Base-by-base conservation (phyloP, 2,888 invertebrate genomes). In the Tachina fera region DNA sequence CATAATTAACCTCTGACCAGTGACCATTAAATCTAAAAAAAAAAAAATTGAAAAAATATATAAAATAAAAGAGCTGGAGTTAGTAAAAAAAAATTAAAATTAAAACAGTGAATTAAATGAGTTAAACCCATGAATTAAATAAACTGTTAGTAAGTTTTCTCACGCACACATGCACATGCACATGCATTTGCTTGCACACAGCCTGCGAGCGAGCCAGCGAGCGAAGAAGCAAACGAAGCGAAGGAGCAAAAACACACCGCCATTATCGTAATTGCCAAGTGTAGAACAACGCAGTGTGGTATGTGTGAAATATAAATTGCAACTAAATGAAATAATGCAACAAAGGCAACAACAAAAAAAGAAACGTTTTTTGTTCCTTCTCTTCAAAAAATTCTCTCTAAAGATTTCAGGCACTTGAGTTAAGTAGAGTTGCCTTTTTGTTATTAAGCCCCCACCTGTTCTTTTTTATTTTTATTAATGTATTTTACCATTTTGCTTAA, bases 371-470 rank as follows among this genome's bases (percentile, higher is more conserved):
- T 13, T 11, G 14, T 43, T 51, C 14, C 49, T 49, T 60, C 13
- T 13, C 19, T 43, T 45, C n/a, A 39, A 47, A 65, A 41, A 47
- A 41, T n/a, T 49, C 47, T 53, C 85, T 71, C 65, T 70, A 43
- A 76, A 67, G 74, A 72, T 67, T 83, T 72, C 75, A 67, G 70
- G 53, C 71, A 86, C 79, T 82, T 70, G 74, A 75, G 74, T 22
- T 77, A 39, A 51, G 31, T 76, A 56, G 51, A 68, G 43, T 81
- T 68, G 65, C 49, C 63, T 22, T 56, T 72, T 51, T 71, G 10
- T 47, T 70, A n/a, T 81, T 79, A 53, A 53, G 74, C n/a, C 13
- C 11, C 47, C 45, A 5, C 31, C 31, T 6, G 9, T 60, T 19
- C 0, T 75, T 61, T 61, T 4, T 4, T 22, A 3, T 22, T 80